These are phyloP conservation scores for Plagiodera versicolora DNA, from an alignment of 2,888 invertebrate genomes.

Conservation along the genomic window DNA sequence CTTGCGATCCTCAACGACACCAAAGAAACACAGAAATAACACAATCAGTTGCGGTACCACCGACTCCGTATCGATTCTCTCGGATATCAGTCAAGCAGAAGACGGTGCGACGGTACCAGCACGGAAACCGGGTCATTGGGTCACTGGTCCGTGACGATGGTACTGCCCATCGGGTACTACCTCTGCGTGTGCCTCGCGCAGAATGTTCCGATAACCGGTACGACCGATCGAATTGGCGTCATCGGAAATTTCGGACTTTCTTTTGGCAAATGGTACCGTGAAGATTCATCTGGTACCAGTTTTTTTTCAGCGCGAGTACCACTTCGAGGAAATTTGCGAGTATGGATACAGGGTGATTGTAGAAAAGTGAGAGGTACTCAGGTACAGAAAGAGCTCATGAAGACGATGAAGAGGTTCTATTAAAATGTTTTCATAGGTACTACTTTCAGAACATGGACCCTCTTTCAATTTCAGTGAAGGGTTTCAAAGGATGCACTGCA, in stretches of 20 bases:
- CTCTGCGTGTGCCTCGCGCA: neutral
- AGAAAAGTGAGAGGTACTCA: too few relatives aligned
- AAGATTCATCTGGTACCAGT: too few relatives aligned
- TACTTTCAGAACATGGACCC: too few relatives aligned
- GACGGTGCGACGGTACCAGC: constrained; percentile 37
- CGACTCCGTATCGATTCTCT: constrained; percentile 22
- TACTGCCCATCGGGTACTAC: constrained; percentile 41
- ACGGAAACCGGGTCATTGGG: constrained; percentile 51
- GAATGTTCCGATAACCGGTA: constrained; percentile 8
- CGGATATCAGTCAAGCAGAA: constrained; percentile 24
- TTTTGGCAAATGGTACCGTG: too few relatives aligned
- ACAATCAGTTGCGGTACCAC: constrained; percentile 11
- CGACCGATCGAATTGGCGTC: neutral
- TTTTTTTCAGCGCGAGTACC: too few relatives aligned
- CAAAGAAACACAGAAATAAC: constrained; percentile 10
- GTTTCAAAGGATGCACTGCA: too few relatives aligned
- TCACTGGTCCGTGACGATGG: constrained; percentile 52
- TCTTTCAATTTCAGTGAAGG: too few relatives aligned
- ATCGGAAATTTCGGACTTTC: constrained; percentile 11
- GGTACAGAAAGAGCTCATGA: too few relatives aligned
- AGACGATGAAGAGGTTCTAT: too few relatives aligned
- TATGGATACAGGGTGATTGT: too few relatives aligned
- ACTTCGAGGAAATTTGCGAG: too few relatives aligned
- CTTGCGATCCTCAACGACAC: constrained; percentile 17
- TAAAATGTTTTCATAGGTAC: too few relatives aligned